Evolutionary conservation across 2,797 vertebrate species (phyloP).

Genomic region (Myotis vivesi): DNA sequence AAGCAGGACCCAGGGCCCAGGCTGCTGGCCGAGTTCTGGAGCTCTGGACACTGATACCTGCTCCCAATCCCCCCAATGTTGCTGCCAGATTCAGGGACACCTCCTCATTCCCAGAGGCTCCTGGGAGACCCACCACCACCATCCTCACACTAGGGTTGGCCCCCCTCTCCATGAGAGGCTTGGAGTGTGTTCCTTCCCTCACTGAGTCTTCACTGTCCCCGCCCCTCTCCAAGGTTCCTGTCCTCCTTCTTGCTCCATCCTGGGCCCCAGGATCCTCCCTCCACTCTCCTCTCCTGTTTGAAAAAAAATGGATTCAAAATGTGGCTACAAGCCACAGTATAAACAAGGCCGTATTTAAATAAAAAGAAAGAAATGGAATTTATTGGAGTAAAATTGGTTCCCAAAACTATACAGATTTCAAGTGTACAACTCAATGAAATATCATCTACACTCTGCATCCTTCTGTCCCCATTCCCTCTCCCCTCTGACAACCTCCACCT

Average conservation of each 20-base stretch:
- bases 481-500: no score
- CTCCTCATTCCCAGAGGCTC: background rate
- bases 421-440: background rate
- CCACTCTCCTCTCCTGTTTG: background rate
- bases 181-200: background rate
- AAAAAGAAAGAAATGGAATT: background rate
- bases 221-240: background rate
- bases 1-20: background rate
- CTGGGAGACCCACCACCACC: background rate
- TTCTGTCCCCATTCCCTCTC: background rate
- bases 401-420: background rate
- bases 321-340: background rate
- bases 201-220: rapidly evolving
- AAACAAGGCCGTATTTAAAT: background rate
- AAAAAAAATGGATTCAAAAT: background rate
- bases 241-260: background rate
- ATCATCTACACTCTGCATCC: background rate
- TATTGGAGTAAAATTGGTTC: background rate
- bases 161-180: no score
- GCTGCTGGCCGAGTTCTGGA: background rate
- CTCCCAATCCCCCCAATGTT: background rate
- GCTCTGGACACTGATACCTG: background rate
- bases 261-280: no score
- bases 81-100: background rate
- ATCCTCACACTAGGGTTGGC: rapidly evolving